Base-by-base conservation (phyloP, 2,797 vertebrate species). In the Myiotriccus ornatus region DNA sequence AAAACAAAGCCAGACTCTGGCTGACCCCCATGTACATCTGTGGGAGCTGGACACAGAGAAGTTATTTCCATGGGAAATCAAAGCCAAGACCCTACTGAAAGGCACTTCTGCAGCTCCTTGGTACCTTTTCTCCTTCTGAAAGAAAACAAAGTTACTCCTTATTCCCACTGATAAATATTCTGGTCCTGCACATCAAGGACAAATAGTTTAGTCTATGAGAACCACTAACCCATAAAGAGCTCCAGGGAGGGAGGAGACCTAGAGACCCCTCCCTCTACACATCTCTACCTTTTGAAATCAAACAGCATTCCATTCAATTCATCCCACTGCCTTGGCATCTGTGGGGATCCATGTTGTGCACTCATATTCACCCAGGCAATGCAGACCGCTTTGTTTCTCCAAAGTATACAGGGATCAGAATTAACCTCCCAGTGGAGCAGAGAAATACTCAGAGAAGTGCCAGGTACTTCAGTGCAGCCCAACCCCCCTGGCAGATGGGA, bases 271-370 rank as follows among this genome's bases (percentile, higher is more conserved):
- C 15, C 16, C 27, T 18, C 55, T 49, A 28, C n/a, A 34, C 30
- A 56, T 21, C 37, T n/a, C 22, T 52, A 28, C 27, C 19, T 91
- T 68, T 39, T 65, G 56, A 65, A 39, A 65, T 34, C 1, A 25
- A 64, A 77, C 6, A 56, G 55, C 1, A 0, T 62, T 76, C 28
- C 24, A 18, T 63, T 76, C 44, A 39, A 3, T 20, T 52, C 34
- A n/a, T 19, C 47, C 43, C 20, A 17, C 30, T 56, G 52, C 20
- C 46, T 41, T 41, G 47, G 14, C n/a, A 50, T 13, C 71, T 18
- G 22, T 3, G 4, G 50, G n/a, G 9, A 28, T 37, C 30, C 37
- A 25, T 1, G 0, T 2, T 22, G 15, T 16, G 30, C n/a, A 10
- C 28, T 59, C 39, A 15, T 30, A 81, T 55, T 56, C 52, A 77